Evolutionary conservation across 1,140 invertebrate genomes (phyloP), one percentile per base, ranked within the genome.

Genomic region (Hypothenemus hampei): DNA sequence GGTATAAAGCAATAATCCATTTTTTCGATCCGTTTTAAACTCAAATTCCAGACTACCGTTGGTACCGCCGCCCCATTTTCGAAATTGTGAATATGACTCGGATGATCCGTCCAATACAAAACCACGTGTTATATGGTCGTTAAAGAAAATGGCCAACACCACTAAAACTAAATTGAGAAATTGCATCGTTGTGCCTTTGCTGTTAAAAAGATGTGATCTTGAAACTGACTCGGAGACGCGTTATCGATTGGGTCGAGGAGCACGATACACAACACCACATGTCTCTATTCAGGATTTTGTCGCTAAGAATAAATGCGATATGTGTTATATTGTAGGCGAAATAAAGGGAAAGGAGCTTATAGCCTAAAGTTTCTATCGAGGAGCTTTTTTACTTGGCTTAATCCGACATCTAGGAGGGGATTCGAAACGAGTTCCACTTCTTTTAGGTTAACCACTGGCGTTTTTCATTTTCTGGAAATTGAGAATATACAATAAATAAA

Each of bases 11-110:
- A 97, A 73, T 50, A 95, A 72, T 5, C 91, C 91, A 73, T 92
- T 92, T 0, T 89, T 87, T 68, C 91, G 85, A 46, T 89, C 83
- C 3, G 92, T 96, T 74, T 90, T 90, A 74, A 96, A 95, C 69
- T 96, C 91, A 62, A 96, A 82, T 67, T 92, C 89, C 4, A 96
- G 72, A n/a, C 84, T 89, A 7, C 88, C 88, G 68, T 93, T 92
- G 2, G 89, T 72, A 1, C 82, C 87, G 5, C 86, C 84, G 68
- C 89, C 88, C 91, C 93, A 97, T 69, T 91, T 89, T 3, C 84
- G 78, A 69, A 93, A 94, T 65, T 92, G 89, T 20, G 91, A 91
- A 75, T 89, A 95, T 2, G 90, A 90, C 64, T 84, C 86, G 47
- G 85, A 79, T 0, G 86, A 83, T 19, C 91, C 92, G 72, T 95